phyloP scores from a whole-genome alignment of 2,888 invertebrate genomes.

The Philereme vetulata region DNA sequence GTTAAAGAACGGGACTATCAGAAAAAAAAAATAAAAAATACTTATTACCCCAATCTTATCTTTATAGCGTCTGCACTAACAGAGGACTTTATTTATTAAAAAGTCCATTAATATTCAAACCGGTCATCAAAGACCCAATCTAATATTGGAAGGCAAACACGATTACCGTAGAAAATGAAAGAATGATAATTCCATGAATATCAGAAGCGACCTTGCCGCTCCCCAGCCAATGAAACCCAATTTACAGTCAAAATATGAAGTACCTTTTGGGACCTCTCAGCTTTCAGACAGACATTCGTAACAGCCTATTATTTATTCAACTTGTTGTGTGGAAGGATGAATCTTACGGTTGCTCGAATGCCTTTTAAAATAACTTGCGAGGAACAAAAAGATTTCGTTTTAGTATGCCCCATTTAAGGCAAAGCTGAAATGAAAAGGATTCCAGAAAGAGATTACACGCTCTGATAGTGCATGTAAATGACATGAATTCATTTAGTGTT shows the following conservation, averaged over 20 bases:
- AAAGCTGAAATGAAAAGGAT: conserved; percentile 27
- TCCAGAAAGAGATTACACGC: conserved; percentile 29
- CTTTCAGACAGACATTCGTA: conserved; percentile 34
- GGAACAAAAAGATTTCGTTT: conserved; percentile 31
- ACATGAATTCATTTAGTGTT: conserved; percentile 31
- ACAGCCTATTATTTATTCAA: conserved; percentile 48
- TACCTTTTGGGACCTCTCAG: conserved; percentile 30
- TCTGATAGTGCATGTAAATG: conserved; percentile 32
- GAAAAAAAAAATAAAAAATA: too few species aligned
- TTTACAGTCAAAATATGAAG: conserved; percentile 43
- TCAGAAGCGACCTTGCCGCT: conserved; percentile 33
- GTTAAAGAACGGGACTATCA: too few species aligned
- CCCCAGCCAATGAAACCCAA: conserved; percentile 45
- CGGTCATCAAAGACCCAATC: conserved; percentile 27
- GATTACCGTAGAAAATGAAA: conserved; percentile 24
- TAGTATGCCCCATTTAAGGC: conserved; percentile 28
- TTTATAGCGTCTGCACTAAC: neutral
- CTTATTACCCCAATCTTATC: neutral
- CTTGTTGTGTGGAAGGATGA: conserved; percentile 41
- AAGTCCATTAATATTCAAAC: conserved; percentile 16
- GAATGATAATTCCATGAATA: conserved; percentile 35
- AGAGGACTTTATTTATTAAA: conserved; percentile 19
- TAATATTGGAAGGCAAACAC: conserved; percentile 30
- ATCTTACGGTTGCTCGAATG: conserved; percentile 40
- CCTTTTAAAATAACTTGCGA: conserved; percentile 28